Conservation (phyloP, 2,797 vertebrate genomes). For the Arrhamphus sclerolepis region DNA sequence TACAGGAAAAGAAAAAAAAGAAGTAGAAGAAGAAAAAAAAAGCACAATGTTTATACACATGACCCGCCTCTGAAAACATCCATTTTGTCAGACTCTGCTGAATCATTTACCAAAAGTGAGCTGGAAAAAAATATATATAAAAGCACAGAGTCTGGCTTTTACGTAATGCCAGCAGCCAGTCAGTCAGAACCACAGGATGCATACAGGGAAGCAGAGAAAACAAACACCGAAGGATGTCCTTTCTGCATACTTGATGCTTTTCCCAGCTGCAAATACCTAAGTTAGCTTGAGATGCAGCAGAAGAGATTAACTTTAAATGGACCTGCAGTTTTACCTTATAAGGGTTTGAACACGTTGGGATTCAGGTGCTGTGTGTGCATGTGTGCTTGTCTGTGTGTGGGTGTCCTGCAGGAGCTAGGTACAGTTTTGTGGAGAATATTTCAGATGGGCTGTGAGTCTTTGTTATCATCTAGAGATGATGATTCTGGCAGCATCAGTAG, state of each 20-base stretch:
- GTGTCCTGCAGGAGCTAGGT: slow-evolving; percentile 37
- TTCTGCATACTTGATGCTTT: slow-evolving; percentile 75
- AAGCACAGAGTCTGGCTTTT: slow-evolving; percentile 68
- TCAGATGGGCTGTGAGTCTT: slow-evolving; percentile 81
- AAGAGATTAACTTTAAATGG: slow-evolving; percentile 67
- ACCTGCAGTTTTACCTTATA: slow-evolving; percentile 81
- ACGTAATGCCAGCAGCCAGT: slow-evolving; percentile 69
- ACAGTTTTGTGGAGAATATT: slow-evolving; percentile 69
- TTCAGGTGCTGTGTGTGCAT: slow-evolving; percentile 43
- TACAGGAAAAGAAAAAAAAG: neutral
- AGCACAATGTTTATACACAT: slow-evolving; percentile 60
- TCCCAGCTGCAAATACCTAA: slow-evolving; percentile 76
- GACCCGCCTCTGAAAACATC: slow-evolving; percentile 63
- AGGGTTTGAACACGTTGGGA: slow-evolving; percentile 69
- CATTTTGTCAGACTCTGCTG: slow-evolving; percentile 66
- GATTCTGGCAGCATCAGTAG: slow-evolving; percentile 39
- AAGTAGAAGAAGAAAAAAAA: slow-evolving; percentile 28
- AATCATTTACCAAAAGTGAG: slow-evolving; percentile 74
- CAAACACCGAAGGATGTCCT: slow-evolving; percentile 76
- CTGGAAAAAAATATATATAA: slow-evolving; percentile 66
- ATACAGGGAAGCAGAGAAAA: slow-evolving; percentile 71
- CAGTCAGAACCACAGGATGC: slow-evolving; percentile 69
- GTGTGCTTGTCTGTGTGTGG: slow-evolving; percentile 29
- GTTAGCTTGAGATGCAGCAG: slow-evolving; percentile 64
- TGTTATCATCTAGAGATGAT: slow-evolving; percentile 70